Evolutionary conservation across 2,113 vertebrate genomes (phyloP).

Genomic region (Ovibos moschatus): DNA sequence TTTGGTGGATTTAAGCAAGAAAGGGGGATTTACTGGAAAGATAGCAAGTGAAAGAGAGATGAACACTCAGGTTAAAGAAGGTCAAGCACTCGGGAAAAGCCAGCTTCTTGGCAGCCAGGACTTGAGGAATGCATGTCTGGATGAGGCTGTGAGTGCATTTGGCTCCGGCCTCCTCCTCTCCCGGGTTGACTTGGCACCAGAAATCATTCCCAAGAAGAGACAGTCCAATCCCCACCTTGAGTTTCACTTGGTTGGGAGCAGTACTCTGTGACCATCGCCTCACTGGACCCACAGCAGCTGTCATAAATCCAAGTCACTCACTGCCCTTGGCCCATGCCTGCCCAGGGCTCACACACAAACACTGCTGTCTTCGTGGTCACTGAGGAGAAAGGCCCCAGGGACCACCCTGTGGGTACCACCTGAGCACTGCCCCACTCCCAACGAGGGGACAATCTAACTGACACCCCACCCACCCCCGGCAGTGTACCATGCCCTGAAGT

Average conservation of each 20-base stretch:
- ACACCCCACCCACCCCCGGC: background rate
- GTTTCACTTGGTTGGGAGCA: background rate
- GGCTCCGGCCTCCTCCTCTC: background rate
- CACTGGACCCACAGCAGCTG: rapidly evolving
- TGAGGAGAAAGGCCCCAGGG: background rate
- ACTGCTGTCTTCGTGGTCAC: rapidly evolving
- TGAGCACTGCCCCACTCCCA: background rate
- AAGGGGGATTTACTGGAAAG: background rate
- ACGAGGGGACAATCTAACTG: background rate
- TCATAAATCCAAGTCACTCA: rapidly evolving
- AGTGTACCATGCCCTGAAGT: background rate
- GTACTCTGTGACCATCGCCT: background rate
- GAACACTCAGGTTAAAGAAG: background rate
- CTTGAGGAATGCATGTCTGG: too few species aligned
- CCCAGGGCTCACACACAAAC: background rate
- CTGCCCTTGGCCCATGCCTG: background rate
- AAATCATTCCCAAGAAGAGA: background rate
- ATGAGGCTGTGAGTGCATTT: background rate
- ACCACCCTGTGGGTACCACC: rapidly evolving
- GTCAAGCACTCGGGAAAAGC: background rate
- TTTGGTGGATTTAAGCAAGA: background rate
- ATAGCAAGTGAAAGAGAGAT: background rate
- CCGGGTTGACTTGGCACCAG: background rate
- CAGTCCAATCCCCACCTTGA: background rate
- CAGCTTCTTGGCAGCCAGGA: background rate